Evolutionary conservation across 2,888 invertebrate genomes (phyloP).

Genomic region (Polyommatus iphigenia): DNA sequence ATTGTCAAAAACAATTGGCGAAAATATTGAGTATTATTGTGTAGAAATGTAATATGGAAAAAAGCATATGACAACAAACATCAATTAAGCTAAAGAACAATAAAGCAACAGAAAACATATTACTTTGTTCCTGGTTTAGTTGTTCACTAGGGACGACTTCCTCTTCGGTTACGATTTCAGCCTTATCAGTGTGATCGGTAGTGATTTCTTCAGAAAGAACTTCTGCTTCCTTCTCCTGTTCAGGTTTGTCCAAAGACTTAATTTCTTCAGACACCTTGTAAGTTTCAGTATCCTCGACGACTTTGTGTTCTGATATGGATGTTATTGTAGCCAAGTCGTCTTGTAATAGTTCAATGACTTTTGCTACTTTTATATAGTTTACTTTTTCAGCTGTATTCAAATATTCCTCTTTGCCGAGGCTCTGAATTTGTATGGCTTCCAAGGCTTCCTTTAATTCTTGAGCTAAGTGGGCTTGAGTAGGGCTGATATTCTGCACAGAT

Average conservation of each 20-base stretch:
- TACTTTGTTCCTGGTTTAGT: background rate
- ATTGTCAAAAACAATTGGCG: no score
- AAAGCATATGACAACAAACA: no score
- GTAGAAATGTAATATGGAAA: no score
- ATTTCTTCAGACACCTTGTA: background rate
- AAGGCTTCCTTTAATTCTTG: constrained; percentile 56
- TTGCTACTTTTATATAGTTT: constrained; percentile 51
- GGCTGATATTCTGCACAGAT: constrained; percentile 36
- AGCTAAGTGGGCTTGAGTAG: constrained; percentile 50
- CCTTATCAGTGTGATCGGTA: background rate
- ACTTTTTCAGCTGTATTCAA: constrained; percentile 47
- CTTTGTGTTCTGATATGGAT: constrained; percentile 48
- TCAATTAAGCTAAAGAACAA: background rate
- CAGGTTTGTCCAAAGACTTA: background rate
- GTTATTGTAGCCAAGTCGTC: constrained; percentile 55
- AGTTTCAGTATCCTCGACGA: background rate
- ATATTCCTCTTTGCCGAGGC: constrained; percentile 52
- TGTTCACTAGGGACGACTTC: background rate
- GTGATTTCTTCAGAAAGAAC: background rate
- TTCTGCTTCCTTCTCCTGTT: background rate
- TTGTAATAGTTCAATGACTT: constrained; percentile 55
- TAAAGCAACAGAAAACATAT: background rate
- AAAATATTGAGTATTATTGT: no score
- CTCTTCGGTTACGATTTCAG: background rate
- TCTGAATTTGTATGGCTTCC: constrained; percentile 52